Evolutionary conservation across 2,113 vertebrate species (phyloP).

Genomic region (Mirza zaza): DNA sequence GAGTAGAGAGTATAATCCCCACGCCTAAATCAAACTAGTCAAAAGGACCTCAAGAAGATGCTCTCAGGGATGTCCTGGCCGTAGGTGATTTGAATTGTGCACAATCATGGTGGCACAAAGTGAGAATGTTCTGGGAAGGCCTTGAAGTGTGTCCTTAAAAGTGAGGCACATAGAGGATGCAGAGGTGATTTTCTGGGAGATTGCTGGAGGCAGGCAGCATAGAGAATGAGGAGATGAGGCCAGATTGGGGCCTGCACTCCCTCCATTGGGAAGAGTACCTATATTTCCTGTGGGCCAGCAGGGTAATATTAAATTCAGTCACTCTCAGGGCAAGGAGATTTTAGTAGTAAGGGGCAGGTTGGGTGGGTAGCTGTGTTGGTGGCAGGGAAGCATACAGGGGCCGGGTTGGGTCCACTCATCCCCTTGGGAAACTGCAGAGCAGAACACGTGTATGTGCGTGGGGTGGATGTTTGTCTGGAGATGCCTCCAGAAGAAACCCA

Average conservation of each 20-base stretch:
- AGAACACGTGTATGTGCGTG: not conserved
- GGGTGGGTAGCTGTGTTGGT: not conserved
- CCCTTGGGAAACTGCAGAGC: not conserved
- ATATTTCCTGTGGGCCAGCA: not conserved
- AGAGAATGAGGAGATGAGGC: too few relatives aligned
- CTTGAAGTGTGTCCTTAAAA: not conserved
- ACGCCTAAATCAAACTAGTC: not conserved
- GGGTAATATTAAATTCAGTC: not conserved
- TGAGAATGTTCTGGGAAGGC: not conserved
- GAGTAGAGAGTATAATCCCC: not conserved
- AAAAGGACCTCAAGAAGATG: not conserved
- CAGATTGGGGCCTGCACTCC: fast-evolving
- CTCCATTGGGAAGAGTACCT: not conserved
- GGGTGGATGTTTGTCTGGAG: too few relatives aligned
- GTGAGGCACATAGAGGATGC: not conserved
- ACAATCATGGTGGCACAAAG: not conserved
- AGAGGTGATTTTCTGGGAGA: too few relatives aligned
- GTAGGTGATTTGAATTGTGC: not conserved
- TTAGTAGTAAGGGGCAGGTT: not conserved
- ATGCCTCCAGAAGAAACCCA: not conserved
- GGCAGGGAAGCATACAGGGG: not conserved
- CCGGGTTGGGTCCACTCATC: too few relatives aligned
- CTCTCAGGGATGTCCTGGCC: not conserved
- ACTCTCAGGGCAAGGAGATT: not conserved
- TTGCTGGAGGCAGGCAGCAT: not conserved